Evolutionary conservation across 2,888 invertebrate species (phyloP).

Genomic region (Oscheius sp.): DNA sequence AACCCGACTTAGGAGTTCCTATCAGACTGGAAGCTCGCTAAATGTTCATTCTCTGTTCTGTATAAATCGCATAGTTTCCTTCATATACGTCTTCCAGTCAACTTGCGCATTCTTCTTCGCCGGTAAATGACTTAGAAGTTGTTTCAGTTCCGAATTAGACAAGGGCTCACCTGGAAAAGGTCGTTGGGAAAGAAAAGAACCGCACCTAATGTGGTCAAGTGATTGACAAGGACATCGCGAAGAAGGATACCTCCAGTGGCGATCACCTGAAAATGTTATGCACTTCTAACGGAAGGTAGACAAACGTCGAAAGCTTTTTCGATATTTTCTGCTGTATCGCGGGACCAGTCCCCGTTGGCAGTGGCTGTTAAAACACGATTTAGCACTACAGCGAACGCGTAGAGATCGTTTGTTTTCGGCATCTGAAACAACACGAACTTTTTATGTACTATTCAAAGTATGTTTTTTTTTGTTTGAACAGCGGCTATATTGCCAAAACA

Average conservation of each 20-base stretch:
- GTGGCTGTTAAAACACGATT: conserved; percentile 48
- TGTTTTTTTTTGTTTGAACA: not conserved
- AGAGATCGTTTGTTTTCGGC: conserved; percentile 32
- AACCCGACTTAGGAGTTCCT: conserved; percentile 20
- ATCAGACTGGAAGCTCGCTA: conserved; percentile 20
- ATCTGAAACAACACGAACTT: conserved; percentile 12
- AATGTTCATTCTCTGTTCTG: conserved; percentile 13
- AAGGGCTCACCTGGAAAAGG: conserved; percentile 52
- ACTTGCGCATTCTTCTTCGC: conserved; percentile 54
- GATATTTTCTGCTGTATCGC: conserved; percentile 8
- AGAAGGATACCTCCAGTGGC: not conserved
- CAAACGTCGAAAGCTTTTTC: conserved; percentile 32
- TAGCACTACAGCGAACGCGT: conserved; percentile 46
- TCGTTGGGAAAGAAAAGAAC: not conserved
- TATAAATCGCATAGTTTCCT: conserved; percentile 40
- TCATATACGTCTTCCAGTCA: conserved; percentile 60
- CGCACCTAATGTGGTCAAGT: conserved; percentile 19
- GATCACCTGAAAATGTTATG: not conserved
- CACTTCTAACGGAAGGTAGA: not conserved
- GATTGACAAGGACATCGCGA: conserved; percentile 26
- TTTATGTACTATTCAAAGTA: not conserved
- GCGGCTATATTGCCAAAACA: conserved; percentile 26
- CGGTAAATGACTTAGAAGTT: conserved; percentile 60
- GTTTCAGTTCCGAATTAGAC: conserved; percentile 57
- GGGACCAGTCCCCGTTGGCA: conserved; percentile 48